Evolutionary conservation across 1,140 invertebrate species (phyloP), one percentile per base, ranked within the genome.

Genomic region (Drosophila orena): DNA sequence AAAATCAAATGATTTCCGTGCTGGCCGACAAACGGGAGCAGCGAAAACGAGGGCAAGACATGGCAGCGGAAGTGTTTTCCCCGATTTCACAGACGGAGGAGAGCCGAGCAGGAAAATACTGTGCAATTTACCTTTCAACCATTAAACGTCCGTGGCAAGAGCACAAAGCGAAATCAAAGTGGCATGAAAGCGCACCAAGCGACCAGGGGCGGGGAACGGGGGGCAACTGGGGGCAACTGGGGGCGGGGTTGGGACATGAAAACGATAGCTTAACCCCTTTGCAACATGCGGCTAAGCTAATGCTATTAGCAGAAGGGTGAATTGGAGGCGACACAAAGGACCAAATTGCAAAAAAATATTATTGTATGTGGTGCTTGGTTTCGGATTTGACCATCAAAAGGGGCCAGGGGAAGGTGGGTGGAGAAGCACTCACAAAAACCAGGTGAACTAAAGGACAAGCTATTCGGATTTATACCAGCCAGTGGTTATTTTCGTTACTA

Each of bases 121-220:
- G 71, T 76, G 83, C 83, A 88, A 88, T 88, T 88, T 88, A 89
- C 84, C 76, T 89, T 88, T 88, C 84, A 88, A 83, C 84, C 83
- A 88, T 88, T 88, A 88, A 89, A 88, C 84, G 77, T 89, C 65
- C 79, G 62, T 83, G 83, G 84, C 78, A 79, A 88, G 86, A 64
- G 79, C 83, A 88, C 83, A 89, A 86, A 86, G 81, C 81, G 66
- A 81, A 83, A 88, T 86, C 83, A 88, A 86, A 86, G 83, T 86
- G 83, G 83, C 83, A 86, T 86, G 83, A 86, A 86, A 86, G 83
- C 83, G 84, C 84, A 83, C 42, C 15, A 17, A 42, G 17, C 61
- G 70, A 81, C 81, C 60, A 62, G 50, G 55, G 60, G 24, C 46
- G 24, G 8, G 14, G n/a, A 3, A 3, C 1, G 27, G n/a, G n/a